phyloP scores from a whole-genome alignment of 2,113 vertebrate genomes.

The Leptosomus discolor region DNA sequence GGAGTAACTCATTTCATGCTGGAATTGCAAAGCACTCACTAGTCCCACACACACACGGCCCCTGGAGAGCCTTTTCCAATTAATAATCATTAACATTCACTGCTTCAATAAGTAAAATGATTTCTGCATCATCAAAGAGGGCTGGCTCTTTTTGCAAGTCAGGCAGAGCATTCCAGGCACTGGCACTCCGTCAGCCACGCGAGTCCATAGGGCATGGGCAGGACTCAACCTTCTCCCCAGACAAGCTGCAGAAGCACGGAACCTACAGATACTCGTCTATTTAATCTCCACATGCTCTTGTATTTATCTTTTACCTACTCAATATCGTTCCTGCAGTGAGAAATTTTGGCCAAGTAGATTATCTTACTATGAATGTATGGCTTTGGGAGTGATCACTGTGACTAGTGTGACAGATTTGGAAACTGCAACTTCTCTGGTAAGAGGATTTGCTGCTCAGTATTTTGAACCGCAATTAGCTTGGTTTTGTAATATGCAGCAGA shows the following conservation, averaged over 20 bases:
- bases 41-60: background rate
- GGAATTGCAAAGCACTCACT: slow-evolving; percentile 41
- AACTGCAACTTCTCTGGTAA: background rate
- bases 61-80: slow-evolving; percentile 59
- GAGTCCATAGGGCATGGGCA: background rate
- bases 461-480: background rate
- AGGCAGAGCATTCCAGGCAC: background rate
- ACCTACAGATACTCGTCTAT: background rate
- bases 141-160: background rate
- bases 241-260: background rate
- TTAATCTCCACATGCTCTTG: background rate
- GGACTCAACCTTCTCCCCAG: background rate
- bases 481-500: background rate
- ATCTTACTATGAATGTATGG: background rate
- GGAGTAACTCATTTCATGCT: slow-evolving; percentile 48
- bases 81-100: slow-evolving; percentile 65
- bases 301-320: background rate
- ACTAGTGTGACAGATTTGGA: background rate
- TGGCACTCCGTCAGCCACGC: background rate
- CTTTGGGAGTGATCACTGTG: background rate
- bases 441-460: slow-evolving; percentile 18
- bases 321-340: background rate
- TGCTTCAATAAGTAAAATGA: slow-evolving; percentile 54
- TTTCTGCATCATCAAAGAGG: slow-evolving; percentile 37
- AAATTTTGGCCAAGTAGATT: background rate